A percentile compares a stretch with the other conserved stretches of the same genome.
Evolutionary conservation across 2,888 invertebrate genomes (phyloP).

Genomic region (Callyntrura guangdongensis): DNA sequence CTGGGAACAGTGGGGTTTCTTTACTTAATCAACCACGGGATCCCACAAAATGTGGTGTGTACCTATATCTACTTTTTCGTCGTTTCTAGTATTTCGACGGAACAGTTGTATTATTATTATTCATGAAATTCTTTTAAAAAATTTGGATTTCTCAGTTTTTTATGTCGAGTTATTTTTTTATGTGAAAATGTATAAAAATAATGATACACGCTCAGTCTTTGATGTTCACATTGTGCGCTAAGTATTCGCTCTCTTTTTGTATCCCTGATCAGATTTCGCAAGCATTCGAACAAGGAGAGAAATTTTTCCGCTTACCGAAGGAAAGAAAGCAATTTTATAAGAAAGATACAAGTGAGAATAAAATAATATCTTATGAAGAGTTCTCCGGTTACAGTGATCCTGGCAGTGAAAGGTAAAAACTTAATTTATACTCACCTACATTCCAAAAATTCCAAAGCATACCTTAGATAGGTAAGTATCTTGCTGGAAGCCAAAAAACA

Average conservation of each 20-base stretch:
- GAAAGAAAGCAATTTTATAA: slow-evolving; percentile 62
- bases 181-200: not conserved
- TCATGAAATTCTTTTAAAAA: no score
- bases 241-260: not conserved
- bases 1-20: slow-evolving; percentile 73
- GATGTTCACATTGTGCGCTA: not conserved
- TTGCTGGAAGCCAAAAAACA: no score
- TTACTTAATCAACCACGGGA: slow-evolving; percentile 78
- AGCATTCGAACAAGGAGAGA: slow-evolving; percentile 37
- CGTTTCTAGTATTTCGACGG: no score
- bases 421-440: no score
- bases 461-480: no score
- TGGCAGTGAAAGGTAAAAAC: slow-evolving; percentile 64
- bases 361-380: not conserved
- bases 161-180: not conserved
- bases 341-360: slow-evolving; percentile 30
- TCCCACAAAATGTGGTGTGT: slow-evolving; percentile 56
- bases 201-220: not conserved
- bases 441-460: no score
- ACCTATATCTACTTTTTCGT: no score
- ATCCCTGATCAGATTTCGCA: slow-evolving; percentile 43
- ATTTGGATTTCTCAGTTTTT: not conserved
- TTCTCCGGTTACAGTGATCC: slow-evolving; percentile 54
- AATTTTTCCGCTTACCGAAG: slow-evolving; percentile 62
- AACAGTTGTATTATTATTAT: no score